Evolutionary conservation across 2,113 vertebrate genomes (phyloP).

Genomic region (Laticauda laticaudata): DNA sequence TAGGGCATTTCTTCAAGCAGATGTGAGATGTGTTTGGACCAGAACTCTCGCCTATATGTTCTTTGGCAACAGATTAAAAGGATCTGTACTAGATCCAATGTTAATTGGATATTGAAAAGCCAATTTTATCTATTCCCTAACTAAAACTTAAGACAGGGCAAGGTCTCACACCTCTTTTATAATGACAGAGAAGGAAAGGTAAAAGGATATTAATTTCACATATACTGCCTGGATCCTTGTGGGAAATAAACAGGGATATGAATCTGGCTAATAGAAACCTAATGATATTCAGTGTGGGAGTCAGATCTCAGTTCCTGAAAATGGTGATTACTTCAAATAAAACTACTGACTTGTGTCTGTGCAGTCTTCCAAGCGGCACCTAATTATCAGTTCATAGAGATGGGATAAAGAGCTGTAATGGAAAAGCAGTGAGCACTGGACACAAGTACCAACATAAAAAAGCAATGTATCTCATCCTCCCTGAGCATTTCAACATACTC

Average conservation of each 20-base stretch:
- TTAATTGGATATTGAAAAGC: not conserved
- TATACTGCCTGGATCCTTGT: not conserved
- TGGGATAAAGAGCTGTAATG: slow-evolving; percentile 39
- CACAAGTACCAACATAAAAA: slow-evolving; percentile 9
- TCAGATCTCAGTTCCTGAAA: slow-evolving; percentile 9
- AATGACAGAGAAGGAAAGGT: not conserved
- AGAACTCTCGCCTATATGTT: not conserved
- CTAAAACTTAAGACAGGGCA: not conserved
- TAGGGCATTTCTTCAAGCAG: not conserved
- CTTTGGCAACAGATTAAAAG: not conserved
- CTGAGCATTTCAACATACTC: slow-evolving; percentile 16
- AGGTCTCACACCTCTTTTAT: not conserved
- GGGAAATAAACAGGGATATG: not conserved
- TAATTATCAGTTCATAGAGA: slow-evolving; percentile 34
- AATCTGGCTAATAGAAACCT: not conserved
- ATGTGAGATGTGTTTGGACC: not conserved
- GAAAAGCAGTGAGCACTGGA: slow-evolving; percentile 14
- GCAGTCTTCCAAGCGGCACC: slow-evolving; percentile 7
- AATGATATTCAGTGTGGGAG: not conserved
- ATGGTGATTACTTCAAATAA: slow-evolving; percentile 34
- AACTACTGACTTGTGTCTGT: slow-evolving; percentile 24
- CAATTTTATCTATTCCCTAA: not conserved
- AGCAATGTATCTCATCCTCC: fast-evolving
- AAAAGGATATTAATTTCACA: not conserved
- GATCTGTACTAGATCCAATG: not conserved